These are phyloP conservation scores for Rambutsinella grinnellia DNA, from an alignment of 2,888 invertebrate genomes.

Conservation along the genomic window DNA sequence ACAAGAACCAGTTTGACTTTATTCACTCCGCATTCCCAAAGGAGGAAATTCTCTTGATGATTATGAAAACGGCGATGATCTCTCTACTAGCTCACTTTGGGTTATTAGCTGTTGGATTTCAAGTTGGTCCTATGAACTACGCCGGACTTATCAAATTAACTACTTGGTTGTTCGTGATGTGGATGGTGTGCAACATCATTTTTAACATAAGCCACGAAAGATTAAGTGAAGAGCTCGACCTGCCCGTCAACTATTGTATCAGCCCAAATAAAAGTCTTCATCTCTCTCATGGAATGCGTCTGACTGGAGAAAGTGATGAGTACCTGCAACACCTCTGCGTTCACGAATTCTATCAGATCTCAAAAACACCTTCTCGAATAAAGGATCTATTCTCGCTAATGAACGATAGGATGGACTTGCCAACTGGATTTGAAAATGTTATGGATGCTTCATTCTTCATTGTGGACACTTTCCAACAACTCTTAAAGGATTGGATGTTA, in stretches of 20 bases:
- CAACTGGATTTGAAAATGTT: conserved; percentile 22
- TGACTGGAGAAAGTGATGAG: background rate
- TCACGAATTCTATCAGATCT: conserved; percentile 4
- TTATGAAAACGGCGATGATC: too few species aligned
- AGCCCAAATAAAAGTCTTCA: background rate
- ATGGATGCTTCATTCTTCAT: conserved; percentile 25
- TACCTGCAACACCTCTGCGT: conserved; percentile 17
- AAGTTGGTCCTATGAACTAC: too few species aligned
- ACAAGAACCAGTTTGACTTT: too few species aligned
- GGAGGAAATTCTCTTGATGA: too few species aligned
- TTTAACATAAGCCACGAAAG: too few species aligned
- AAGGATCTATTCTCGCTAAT: conserved; percentile 5
- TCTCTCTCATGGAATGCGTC: conserved; percentile 22
- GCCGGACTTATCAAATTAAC: background rate
- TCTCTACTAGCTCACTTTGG: too few species aligned
- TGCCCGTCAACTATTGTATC: too few species aligned
- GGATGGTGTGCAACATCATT: conserved; percentile 2
- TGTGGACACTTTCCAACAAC: conserved; percentile 2
- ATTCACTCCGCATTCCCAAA: too few species aligned
- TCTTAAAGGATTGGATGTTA: background rate
- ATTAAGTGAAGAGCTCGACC: too few species aligned
- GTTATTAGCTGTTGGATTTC: too few species aligned
- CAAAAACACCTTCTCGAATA: background rate
- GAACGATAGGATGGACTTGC: too few species aligned
- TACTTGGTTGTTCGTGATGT: background rate